Evolutionary conservation across 2,797 vertebrate genomes (phyloP).

Genomic region (Xiphophorus birchmanni): DNA sequence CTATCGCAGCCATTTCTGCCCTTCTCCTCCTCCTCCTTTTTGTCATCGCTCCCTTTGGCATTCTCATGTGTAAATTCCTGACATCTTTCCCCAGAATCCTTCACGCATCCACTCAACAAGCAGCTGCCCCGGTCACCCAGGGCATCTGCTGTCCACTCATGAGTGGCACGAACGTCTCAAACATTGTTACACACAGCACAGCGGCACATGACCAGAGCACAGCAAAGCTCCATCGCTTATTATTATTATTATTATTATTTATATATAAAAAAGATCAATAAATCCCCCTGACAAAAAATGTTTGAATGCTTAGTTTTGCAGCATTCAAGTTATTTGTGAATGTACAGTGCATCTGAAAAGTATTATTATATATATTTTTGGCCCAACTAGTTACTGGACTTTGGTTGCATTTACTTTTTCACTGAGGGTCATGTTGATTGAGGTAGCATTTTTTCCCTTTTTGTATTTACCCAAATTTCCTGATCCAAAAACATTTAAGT

Average conservation of each 20-base stretch:
- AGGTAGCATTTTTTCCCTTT: too few species aligned
- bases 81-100: constrained; percentile 59
- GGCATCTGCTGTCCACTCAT: constrained; percentile 58
- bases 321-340: not conserved
- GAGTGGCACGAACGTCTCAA: constrained; percentile 21
- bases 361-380: too few species aligned
- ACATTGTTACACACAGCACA: constrained; percentile 8
- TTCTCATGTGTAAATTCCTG: constrained; percentile 46
- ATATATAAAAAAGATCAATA: not conserved
- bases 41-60: constrained; percentile 33
- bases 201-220: constrained; percentile 12
- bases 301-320: not conserved
- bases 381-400: too few species aligned
- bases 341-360: too few species aligned
- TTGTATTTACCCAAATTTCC: not conserved
- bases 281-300: not conserved
- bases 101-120: constrained; percentile 44
- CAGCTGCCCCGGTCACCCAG: constrained; percentile 37
- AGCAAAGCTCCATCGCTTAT: not conserved
- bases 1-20: constrained; percentile 25
- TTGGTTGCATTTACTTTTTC: too few species aligned
- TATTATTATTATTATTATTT: not conserved
- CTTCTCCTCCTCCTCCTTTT: not conserved
- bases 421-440: too few species aligned
- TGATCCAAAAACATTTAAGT: not conserved